Base-by-base conservation (phyloP, 2,113 vertebrate species). In the Rhynchopsitta pachyrhyncha region DNA sequence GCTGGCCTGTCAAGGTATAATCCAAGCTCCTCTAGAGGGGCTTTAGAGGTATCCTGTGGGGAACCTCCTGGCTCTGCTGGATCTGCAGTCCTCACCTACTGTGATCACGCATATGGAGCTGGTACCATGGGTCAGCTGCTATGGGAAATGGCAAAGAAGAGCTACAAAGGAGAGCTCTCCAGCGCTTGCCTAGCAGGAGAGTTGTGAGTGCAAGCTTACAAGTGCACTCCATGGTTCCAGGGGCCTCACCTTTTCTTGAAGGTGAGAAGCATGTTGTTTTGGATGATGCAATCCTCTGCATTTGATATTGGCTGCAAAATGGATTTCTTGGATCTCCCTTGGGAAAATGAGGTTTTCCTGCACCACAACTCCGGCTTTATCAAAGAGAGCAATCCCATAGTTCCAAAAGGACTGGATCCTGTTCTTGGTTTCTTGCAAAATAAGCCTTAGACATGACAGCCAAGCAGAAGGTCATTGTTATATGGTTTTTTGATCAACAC, bases 341-440 rank as follows among this genome's bases (percentile, higher is more conserved):
- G 98, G 96, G 6, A 98, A 99, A 96, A 99, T 97, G 64, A 98
- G 92, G 87, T 99, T 99, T 94, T 99, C 98, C 82, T 99, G 98
- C 49, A 99, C 98, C n/a, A 98, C 83, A 47, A 98, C 99, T 95
- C 98, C 98, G 47, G 98, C 98, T 33, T 98, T 97, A 79, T 98
- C 98, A 37, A 98, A 97, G n/a, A 99, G 96, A 6, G 98, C 98
- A 33, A 99, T 98, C 55, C 98, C 98, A 28, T 98, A 99, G 84
- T 98, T 98, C 52, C 95, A 98, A 78, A 98, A 97, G 16, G 99
- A 98, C 60, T 99, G 98, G 89, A 99, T 98, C 42, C 99, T 98
- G 94, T 99, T 99, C 79, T 98, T 98, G 86, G 98, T 95, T 23
- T 99, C 98, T 99, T 99, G 87, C 28, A 92, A 90, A 66, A 33